Evolutionary conservation across 2,888 invertebrate genomes (phyloP).

Genomic region (Chrysina gloriosa): DNA sequence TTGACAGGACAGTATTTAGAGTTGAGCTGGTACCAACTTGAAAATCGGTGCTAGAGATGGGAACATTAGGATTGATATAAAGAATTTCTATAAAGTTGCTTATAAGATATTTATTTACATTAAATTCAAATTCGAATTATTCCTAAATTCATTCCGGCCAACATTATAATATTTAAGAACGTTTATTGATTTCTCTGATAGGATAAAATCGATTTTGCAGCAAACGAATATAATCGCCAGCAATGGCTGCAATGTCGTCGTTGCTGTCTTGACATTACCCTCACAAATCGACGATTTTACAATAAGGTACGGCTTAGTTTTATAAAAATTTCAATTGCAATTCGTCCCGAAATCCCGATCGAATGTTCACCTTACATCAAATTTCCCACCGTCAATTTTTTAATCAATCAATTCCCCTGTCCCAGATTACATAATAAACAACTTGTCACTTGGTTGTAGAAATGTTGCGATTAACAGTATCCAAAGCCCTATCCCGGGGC

Average conservation of each 20-base stretch:
- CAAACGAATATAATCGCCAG: neutral
- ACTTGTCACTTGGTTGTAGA: conserved; percentile 54
- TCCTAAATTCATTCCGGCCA: neutral
- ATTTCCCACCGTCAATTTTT: neutral
- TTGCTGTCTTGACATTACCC: conserved; percentile 30
- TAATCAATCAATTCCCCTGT: neutral
- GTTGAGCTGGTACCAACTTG: too few relatives aligned
- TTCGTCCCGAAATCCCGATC: neutral
- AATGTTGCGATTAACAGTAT: conserved; percentile 83
- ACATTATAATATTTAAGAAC: neutral
- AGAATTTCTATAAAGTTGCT: too few relatives aligned
- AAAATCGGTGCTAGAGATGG: too few relatives aligned
- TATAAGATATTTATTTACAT: too few relatives aligned
- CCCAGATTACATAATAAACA: conserved; percentile 42
- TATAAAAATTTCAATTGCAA: neutral
- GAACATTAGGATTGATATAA: too few relatives aligned
- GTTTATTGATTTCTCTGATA: neutral
- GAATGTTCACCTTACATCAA: neutral
- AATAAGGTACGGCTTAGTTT: conserved; percentile 21
- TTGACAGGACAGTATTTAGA: too few relatives aligned
- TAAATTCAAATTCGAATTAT: neutral
- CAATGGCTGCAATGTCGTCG: conserved; percentile 36
- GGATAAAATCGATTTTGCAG: too few relatives aligned
- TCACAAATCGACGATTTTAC: conserved; percentile 12
- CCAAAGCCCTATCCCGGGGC: conserved; percentile 71